A percentile compares a stretch with the other conserved stretches of the same genome.
phyloP scores from a whole-genome alignment of 2,888 invertebrate genomes.

The Pasiphila rectangulata region DNA sequence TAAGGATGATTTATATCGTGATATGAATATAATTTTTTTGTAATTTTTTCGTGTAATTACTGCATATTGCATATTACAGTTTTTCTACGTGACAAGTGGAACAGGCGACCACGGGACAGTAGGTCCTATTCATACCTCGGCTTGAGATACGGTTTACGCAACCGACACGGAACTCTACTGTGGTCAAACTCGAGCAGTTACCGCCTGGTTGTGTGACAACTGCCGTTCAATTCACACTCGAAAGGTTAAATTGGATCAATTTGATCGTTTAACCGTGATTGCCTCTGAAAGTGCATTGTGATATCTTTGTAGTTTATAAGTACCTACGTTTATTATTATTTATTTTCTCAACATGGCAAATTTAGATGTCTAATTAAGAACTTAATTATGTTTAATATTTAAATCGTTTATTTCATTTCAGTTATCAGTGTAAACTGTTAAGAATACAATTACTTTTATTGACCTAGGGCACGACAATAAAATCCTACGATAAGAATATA shows the following conservation, averaged over 20 bases:
- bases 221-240: constrained; percentile 11
- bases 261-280: constrained; percentile 10
- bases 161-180: constrained; percentile 10
- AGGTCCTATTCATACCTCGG: not conserved
- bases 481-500: too few species aligned
- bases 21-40: too few species aligned
- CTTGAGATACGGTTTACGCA: constrained; percentile 7
- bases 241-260: constrained; percentile 15
- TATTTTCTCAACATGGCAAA: too few species aligned
- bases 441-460: not conserved
- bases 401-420: not conserved
- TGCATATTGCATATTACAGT: too few species aligned
- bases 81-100: not conserved
- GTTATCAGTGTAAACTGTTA: not conserved
- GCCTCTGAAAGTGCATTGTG: constrained; percentile 8
- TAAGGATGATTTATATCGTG: too few species aligned
- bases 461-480: too few species aligned
- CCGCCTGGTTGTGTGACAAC: constrained; percentile 3
- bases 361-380: too few species aligned
- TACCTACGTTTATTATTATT: not conserved
- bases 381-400: not conserved
- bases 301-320: not conserved
- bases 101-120: not conserved
- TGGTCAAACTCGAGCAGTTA: not conserved
- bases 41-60: too few species aligned